These are phyloP conservation scores for Dryobota labecula DNA, from an alignment of 2,888 invertebrate species.

Conservation along the genomic window DNA sequence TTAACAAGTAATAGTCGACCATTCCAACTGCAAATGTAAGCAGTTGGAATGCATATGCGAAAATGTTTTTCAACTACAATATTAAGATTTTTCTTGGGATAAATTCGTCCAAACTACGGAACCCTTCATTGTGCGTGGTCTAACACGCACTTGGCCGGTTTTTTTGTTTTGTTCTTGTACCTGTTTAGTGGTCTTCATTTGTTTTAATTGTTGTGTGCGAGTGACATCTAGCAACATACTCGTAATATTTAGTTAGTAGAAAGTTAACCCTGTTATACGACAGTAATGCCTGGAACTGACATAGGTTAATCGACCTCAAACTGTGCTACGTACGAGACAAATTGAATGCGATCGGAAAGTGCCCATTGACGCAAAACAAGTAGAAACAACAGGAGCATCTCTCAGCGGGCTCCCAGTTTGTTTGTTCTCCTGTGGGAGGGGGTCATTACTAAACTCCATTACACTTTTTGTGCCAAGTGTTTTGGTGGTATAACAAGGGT, in stretches of 20 bases:
- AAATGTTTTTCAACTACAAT: too few relatives aligned
- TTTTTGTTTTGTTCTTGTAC: too few relatives aligned
- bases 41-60: too few relatives aligned
- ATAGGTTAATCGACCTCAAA: slow-evolving; percentile 18
- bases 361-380: slow-evolving; percentile 60
- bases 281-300: neutral
- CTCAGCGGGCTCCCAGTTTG: slow-evolving; percentile 83
- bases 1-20: too few relatives aligned
- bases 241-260: neutral
- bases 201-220: neutral
- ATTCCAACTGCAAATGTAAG: too few relatives aligned
- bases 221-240: neutral
- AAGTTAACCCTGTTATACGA: neutral
- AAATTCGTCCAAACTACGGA: too few relatives aligned
- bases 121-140: too few relatives aligned
- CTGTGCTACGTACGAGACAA: slow-evolving; percentile 42
- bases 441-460: slow-evolving; percentile 90
- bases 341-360: slow-evolving; percentile 45
- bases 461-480: slow-evolving; percentile 90
- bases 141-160: too few relatives aligned
- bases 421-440: slow-evolving; percentile 82
- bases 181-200: neutral
- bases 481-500: slow-evolving; percentile 90
- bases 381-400: slow-evolving; percentile 76
- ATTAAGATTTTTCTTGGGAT: too few relatives aligned